phyloP scores from a whole-genome alignment of 1,140 invertebrate species.

The Metopolophium dirhodum region DNA sequence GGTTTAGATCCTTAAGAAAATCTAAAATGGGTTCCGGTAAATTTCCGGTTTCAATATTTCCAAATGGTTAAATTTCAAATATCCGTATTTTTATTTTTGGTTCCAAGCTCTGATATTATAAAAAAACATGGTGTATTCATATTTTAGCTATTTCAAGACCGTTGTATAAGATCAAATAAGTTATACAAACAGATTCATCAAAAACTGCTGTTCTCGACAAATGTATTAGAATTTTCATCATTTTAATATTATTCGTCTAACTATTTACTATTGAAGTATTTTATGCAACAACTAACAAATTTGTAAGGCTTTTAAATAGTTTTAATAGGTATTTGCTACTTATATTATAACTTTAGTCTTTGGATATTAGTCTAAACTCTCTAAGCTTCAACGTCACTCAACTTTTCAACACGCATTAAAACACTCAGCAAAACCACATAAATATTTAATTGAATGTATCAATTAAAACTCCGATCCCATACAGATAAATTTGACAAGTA shows the following conservation, averaged over 20 bases:
- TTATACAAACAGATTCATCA: no score
- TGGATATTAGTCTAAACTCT: background rate
- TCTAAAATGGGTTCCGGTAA: background rate
- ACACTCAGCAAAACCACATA: background rate
- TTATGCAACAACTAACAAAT: background rate
- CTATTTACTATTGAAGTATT: background rate
- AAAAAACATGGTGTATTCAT: no score
- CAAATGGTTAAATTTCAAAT: background rate
- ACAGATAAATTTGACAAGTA: background rate
- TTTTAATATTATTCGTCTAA: background rate
- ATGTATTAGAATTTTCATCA: no score
- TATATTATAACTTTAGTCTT: background rate
- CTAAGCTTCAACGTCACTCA: background rate
- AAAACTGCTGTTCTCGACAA: background rate
- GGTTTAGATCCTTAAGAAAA: background rate
- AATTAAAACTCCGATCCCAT: background rate
- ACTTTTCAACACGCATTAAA: no score
- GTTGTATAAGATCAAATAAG: no score
- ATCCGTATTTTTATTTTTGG: no score
- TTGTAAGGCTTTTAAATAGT: background rate
- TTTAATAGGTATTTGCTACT: background rate
- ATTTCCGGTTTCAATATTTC: background rate
- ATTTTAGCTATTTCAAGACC: no score
- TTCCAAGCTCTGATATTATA: no score
- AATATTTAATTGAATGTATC: background rate